Conservation (phyloP, 2,113 vertebrate species). For the Dryoscopus gambensis region DNA sequence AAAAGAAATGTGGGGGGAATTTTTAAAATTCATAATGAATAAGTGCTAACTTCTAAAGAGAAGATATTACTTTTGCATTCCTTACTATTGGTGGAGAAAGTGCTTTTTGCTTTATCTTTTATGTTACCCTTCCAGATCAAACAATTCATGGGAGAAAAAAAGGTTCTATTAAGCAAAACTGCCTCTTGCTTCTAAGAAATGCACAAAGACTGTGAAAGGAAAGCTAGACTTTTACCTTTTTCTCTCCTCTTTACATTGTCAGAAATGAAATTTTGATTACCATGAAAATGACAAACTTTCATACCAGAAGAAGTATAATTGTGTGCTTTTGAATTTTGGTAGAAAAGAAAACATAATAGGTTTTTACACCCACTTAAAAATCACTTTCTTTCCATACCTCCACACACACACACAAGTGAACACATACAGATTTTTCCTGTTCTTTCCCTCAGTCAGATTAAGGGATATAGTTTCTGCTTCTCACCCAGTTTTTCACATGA, state of each 20-base stretch:
- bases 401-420: too few relatives aligned
- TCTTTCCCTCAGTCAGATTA: not conserved
- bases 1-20: not conserved
- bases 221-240: not conserved
- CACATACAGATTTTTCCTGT: not conserved
- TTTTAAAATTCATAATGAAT: not conserved
- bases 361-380: not conserved
- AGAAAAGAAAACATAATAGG: not conserved
- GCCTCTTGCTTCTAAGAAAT: not conserved
- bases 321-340: not conserved
- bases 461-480: not conserved
- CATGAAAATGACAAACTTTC: not conserved
- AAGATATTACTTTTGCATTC: not conserved
- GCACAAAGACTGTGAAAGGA: not conserved
- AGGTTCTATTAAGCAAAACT: not conserved
- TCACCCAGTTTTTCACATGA: not conserved
- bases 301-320: not conserved
- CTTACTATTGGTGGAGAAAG: not conserved
- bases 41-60: not conserved
- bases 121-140: not conserved
- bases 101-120: not conserved
- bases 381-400: not conserved
- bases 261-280: not conserved
- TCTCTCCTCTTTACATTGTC: not conserved
- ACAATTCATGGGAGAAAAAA: not conserved